Evolutionary conservation across 2,888 invertebrate genomes (phyloP).

Genomic region (Caradrina clavipalpis): DNA sequence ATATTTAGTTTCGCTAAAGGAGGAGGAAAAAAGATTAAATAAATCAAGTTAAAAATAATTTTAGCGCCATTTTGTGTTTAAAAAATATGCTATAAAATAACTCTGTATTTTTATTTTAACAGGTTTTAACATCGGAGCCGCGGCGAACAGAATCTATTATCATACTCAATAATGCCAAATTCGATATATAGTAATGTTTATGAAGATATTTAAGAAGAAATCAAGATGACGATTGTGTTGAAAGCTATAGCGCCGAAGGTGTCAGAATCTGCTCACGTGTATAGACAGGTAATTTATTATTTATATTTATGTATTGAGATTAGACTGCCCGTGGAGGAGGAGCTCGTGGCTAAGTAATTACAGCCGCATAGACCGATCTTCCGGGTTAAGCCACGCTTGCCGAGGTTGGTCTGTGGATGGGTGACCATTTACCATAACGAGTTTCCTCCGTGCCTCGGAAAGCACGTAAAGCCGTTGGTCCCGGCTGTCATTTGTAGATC

Average conservation of each 20-base stretch:
- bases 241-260: constrained; percentile 16
- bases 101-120: constrained; percentile 19
- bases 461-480: no score
- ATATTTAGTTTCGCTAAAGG: no score
- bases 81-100: constrained; percentile 1
- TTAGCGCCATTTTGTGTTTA: neutral
- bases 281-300: constrained; percentile 55
- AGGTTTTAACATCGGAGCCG: constrained; percentile 9
- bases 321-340: no score
- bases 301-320: no score
- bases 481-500: no score
- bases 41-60: neutral
- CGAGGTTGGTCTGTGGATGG: no score
- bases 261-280: constrained; percentile 25
- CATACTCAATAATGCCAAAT: neutral
- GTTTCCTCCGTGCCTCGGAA: no score
- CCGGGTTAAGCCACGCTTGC: no score
- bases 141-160: neutral
- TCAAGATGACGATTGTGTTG: constrained; percentile 40
- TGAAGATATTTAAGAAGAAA: neutral
- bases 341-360: no score
- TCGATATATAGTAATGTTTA: constrained; percentile 11
- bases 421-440: no score
- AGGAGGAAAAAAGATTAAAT: no score
- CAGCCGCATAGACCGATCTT: no score